These are phyloP conservation scores for Aphidius gifuensis DNA, from an alignment of 1,140 invertebrate genomes.

Conservation along the genomic window DNA sequence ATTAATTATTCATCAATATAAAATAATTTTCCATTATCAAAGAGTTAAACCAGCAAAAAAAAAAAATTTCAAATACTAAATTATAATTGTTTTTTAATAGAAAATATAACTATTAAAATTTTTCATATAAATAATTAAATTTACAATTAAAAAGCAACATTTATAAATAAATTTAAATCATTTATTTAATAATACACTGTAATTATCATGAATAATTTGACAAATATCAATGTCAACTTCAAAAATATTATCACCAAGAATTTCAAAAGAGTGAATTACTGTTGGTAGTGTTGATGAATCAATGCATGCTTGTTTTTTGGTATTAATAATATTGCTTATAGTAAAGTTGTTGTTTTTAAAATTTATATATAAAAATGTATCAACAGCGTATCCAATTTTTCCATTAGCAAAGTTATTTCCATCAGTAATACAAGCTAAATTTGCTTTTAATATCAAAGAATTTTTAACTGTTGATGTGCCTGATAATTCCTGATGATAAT, in stretches of 20 bases:
- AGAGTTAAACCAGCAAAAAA: too few species aligned
- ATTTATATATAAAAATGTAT: constrained; percentile 25
- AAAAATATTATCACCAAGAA: constrained; percentile 3
- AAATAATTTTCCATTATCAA: too few species aligned
- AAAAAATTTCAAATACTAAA: too few species aligned
- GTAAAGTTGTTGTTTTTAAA: constrained; percentile 21
- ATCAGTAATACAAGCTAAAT: constrained; percentile 26
- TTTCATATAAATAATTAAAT: too few species aligned
- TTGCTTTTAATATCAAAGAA: constrained; percentile 27
- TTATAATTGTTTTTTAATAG: too few species aligned
- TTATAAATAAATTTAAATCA: too few species aligned
- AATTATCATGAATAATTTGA: too few species aligned
- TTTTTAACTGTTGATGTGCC: constrained; percentile 21
- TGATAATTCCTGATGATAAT: not conserved
- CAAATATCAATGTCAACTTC: too few species aligned
- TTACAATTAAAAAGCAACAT: too few species aligned
- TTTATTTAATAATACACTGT: too few species aligned
- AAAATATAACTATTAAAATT: too few species aligned
- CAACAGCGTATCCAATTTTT: constrained; percentile 29
- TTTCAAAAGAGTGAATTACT: not conserved
- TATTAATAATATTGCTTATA: constrained; percentile 26
- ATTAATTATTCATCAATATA: too few species aligned
- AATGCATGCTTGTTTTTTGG: constrained; percentile 5
- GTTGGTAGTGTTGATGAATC: not conserved
- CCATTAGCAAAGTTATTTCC: constrained; percentile 28